Evolutionary conservation across 2,113 vertebrate species (phyloP).

Genomic region (Rhegmatorhina hoffmannsi): DNA sequence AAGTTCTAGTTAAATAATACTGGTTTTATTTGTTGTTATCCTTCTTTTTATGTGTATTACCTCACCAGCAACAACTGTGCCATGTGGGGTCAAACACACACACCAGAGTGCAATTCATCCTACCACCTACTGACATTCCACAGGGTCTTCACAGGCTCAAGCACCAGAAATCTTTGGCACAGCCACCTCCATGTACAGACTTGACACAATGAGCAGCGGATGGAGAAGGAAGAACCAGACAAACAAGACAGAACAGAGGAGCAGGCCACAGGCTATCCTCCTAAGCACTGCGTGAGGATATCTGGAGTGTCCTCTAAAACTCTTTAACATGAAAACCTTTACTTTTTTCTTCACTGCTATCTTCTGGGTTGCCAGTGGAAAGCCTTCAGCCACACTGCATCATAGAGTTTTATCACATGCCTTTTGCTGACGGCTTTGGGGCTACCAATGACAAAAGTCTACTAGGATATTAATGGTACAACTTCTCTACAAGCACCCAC

Average conservation of each 20-base stretch:
- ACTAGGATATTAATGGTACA: neutral
- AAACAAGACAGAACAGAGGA: neutral
- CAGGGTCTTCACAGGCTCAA: neutral
- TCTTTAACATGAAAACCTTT: neutral
- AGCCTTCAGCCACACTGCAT: neutral
- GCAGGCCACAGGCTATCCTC: neutral
- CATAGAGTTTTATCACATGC: neutral
- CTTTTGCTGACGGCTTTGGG: neutral
- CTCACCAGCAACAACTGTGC: neutral
- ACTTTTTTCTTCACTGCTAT: neutral
- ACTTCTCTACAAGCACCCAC: neutral
- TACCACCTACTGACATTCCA: accelerated
- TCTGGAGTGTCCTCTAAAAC: neutral
- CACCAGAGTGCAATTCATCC: neutral
- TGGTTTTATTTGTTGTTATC: neutral
- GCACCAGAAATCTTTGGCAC: neutral
- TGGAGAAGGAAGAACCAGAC: neutral
- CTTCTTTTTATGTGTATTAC: accelerated
- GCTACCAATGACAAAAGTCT: neutral
- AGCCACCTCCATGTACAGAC: accelerated
- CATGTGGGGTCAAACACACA: neutral
- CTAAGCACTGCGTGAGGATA: neutral
- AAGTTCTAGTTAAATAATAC: neutral
- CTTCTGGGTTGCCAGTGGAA: neutral
- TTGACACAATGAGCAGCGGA: neutral